A percentile compares a stretch with the other conserved stretches of the same genome.
phyloP scores from a whole-genome alignment of 1,140 invertebrate species.

The Hyphantria cunea region DNA sequence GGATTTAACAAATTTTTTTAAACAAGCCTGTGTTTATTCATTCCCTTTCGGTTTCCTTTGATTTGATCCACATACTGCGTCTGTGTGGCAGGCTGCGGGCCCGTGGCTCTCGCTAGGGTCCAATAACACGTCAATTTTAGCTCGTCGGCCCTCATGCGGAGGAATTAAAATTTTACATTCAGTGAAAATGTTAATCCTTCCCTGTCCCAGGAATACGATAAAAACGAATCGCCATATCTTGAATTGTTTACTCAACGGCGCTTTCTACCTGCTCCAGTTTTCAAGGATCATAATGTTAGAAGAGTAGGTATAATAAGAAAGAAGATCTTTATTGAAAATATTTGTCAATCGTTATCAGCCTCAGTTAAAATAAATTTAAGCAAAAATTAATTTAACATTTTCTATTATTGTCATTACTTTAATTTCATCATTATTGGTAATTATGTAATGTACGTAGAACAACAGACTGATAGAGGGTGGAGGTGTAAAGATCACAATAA shows the following conservation, averaged over 20 bases:
- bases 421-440: conserved; percentile 25
- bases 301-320: neutral
- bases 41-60: conserved; percentile 9
- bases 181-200: conserved; percentile 68
- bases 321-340: too few species aligned
- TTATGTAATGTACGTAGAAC: conserved; percentile 20
- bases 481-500: conserved; percentile 61
- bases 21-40: neutral
- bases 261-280: conserved; percentile 26
- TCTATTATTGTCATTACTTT: too few species aligned
- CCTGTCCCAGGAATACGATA: conserved; percentile 56
- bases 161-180: conserved; percentile 72
- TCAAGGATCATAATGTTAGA: conserved; percentile 7
- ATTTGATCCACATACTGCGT: conserved; percentile 4
- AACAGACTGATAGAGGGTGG: conserved; percentile 24
- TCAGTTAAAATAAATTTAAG: too few species aligned
- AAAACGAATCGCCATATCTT: conserved; percentile 62
- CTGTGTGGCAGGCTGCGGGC: conserved; percentile 6
- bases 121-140: conserved; percentile 65
- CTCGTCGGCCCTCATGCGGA: conserved; percentile 47
- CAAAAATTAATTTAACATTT: too few species aligned
- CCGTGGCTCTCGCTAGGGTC: conserved; percentile 43
- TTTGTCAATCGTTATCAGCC: too few species aligned
- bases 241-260: conserved; percentile 49
- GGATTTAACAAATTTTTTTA: neutral